phyloP scores from a whole-genome alignment of 1,140 invertebrate genomes.

The Heliconius eleuchia region DNA sequence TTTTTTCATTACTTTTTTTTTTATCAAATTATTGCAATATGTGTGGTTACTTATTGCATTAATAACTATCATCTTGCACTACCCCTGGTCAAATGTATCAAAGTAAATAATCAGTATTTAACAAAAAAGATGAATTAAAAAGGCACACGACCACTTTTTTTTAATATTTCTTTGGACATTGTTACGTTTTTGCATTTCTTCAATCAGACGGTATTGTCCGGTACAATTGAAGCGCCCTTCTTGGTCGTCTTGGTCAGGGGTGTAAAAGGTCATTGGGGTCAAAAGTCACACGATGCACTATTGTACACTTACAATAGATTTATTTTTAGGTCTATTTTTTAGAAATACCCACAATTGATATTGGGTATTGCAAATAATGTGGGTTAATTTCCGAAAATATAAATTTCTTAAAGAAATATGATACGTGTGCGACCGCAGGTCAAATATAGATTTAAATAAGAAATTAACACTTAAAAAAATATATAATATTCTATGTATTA shows the following conservation, averaged over 20 bases:
- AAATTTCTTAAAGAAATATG: constrained; percentile 60
- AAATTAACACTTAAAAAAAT: neutral
- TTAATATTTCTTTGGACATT: constrained; percentile 39
- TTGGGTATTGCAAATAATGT: constrained; percentile 48
- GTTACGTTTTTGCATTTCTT: constrained; percentile 50
- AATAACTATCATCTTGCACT: neutral
- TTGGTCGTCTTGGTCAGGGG: constrained; percentile 48
- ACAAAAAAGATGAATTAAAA: constrained; percentile 6
- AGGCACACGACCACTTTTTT: constrained; percentile 33
- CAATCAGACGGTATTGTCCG: constrained; percentile 69
- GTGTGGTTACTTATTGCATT: too few species aligned
- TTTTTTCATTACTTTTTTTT: too few species aligned
- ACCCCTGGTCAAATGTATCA: neutral
- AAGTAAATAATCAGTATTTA: constrained; percentile 1
- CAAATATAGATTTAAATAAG: constrained; percentile 33
- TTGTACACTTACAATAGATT: constrained; percentile 33
- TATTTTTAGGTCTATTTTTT: constrained; percentile 48
- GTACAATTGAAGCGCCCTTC: constrained; percentile 54
- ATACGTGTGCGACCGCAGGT: constrained; percentile 72
- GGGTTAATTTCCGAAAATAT: constrained; percentile 55
- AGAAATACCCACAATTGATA: constrained; percentile 58
- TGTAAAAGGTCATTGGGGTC: constrained; percentile 63
- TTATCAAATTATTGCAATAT: too few species aligned
- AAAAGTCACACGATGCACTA: constrained; percentile 55
- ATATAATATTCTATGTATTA: neutral